phyloP scores from a whole-genome alignment of 2,888 invertebrate genomes.

The Dione juno region DNA sequence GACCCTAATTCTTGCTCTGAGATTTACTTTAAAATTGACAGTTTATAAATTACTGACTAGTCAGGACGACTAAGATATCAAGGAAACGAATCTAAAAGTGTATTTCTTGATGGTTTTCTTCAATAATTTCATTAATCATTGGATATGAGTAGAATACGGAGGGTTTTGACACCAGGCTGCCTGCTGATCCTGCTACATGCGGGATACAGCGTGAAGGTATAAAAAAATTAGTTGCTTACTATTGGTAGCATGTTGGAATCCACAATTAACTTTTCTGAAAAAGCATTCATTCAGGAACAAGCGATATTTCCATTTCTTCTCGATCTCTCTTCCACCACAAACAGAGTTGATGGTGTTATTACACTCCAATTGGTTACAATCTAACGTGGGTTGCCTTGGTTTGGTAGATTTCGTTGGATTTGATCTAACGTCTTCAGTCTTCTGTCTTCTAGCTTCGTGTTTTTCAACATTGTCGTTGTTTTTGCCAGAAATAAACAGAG shows the following conservation, averaged over 20 bases:
- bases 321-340: constrained; percentile 63
- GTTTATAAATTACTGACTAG: too few species aligned
- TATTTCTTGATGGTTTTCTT: too few species aligned
- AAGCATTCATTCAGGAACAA: constrained; percentile 71
- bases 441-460: constrained; percentile 19
- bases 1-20: too few species aligned
- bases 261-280: constrained; percentile 73
- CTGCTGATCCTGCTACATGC: background rate
- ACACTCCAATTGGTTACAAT: constrained; percentile 63
- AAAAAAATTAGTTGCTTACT: constrained; percentile 58
- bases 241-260: constrained; percentile 60
- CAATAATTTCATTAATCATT: too few species aligned
- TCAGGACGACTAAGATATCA: too few species aligned
- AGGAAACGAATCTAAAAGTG: too few species aligned
- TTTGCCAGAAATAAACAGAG: constrained; percentile 63
- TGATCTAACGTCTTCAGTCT: constrained; percentile 13
- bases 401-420: constrained; percentile 13
- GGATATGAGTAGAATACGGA: background rate
- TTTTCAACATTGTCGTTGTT: constrained; percentile 57
- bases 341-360: constrained; percentile 56
- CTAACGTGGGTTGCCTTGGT: constrained; percentile 44
- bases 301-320: constrained; percentile 57
- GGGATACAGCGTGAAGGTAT: background rate
- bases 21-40: too few species aligned
- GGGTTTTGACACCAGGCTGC: background rate